Percentiles rank a stretch among this genome's conserved stretches.
These are phyloP conservation scores for Tetragonula carbonaria DNA, from an alignment of 2,888 invertebrate species.

Conservation along the genomic window DNA sequence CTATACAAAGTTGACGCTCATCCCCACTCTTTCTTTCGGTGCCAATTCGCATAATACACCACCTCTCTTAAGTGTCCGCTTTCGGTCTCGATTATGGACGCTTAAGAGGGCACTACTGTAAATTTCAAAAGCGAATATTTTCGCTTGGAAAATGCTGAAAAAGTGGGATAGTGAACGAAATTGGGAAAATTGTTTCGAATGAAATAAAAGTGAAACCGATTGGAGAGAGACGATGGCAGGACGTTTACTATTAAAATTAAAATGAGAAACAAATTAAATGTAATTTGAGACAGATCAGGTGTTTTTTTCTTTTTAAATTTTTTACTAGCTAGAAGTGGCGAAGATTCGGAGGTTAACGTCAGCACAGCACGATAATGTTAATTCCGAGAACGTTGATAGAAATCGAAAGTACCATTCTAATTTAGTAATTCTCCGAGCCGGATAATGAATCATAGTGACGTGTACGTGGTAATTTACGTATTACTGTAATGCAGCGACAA, in stretches of 20 bases:
- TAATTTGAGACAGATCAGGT: neutral
- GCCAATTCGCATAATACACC: too few relatives aligned
- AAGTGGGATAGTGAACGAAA: neutral
- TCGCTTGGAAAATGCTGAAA: neutral
- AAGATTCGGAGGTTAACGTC: neutral
- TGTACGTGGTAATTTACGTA: constrained; percentile 23
- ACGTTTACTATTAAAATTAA: neutral
- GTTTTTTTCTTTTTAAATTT: neutral
- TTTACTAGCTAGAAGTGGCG: neutral
- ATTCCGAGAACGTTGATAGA: neutral
- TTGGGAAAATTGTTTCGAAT: neutral
- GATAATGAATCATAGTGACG: constrained; percentile 38
- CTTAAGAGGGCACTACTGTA: too few relatives aligned
- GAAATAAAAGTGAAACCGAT: accelerated
- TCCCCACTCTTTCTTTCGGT: too few relatives aligned
- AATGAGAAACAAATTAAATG: neutral
- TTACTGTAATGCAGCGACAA: constrained; percentile 11
- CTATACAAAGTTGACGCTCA: too few relatives aligned
- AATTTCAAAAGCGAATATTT: neutral
- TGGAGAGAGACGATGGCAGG: neutral
- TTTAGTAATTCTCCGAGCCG: constrained; percentile 21
- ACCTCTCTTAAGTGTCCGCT: too few relatives aligned
- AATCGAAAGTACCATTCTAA: constrained; percentile 40
- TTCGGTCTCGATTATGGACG: too few relatives aligned
- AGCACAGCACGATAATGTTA: neutral